phyloP scores from a whole-genome alignment of 2,113 vertebrate genomes.

The Hippopotamus amphibius region DNA sequence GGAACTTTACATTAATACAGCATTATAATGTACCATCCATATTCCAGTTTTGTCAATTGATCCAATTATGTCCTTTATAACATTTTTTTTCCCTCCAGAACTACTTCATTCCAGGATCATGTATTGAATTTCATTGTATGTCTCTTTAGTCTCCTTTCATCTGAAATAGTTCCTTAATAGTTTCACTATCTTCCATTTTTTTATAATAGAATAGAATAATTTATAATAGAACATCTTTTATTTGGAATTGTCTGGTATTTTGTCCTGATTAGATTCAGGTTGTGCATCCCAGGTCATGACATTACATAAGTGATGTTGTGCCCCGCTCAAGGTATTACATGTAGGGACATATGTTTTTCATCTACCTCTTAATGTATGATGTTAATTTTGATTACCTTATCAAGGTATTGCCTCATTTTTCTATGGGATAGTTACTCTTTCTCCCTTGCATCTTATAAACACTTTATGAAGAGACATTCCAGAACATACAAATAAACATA shows the following conservation, averaged over 20 bases:
- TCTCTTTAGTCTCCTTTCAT: not conserved
- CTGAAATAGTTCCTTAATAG: not conserved
- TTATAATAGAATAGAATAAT: not conserved
- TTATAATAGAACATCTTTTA: not conserved
- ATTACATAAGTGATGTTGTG: not conserved
- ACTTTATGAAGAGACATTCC: constrained; percentile 6
- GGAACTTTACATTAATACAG: not conserved
- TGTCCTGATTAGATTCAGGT: not conserved
- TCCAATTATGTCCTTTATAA: not conserved
- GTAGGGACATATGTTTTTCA: not conserved
- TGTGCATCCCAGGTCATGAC: not conserved
- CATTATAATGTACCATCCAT: not conserved
- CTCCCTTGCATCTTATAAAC: not conserved
- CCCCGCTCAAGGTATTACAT: not conserved
- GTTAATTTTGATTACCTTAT: not conserved
- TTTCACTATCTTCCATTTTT: not conserved
- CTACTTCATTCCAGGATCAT: not conserved
- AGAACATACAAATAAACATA: not conserved
- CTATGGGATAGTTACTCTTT: not conserved
- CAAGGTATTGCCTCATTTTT: not conserved
- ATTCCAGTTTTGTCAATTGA: not conserved
- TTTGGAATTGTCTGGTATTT: not conserved
- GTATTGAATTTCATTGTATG: not conserved
- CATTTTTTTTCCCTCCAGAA: not conserved
- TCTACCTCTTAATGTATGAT: not conserved